These are phyloP conservation scores for Spodoptera littoralis DNA, from an alignment of 2,888 invertebrate species.

Conservation along the genomic window DNA sequence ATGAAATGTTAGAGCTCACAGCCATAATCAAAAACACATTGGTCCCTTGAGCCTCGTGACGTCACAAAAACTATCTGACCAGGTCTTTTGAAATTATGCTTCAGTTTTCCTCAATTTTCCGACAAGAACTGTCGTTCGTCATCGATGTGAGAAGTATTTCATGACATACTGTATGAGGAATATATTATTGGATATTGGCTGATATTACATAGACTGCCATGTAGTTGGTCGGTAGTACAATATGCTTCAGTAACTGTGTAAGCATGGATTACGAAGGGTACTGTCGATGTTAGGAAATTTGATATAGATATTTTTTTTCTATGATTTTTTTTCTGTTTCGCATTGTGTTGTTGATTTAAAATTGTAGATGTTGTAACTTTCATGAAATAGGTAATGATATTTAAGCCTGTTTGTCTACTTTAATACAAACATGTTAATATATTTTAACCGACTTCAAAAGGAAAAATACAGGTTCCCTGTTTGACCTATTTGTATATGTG, in stretches of 20 bases:
- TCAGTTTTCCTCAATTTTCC: slow-evolving; percentile 7
- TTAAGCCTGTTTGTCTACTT: too few relatives aligned
- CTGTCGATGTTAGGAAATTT: too few relatives aligned
- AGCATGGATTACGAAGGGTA: neutral
- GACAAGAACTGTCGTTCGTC: slow-evolving; percentile 6
- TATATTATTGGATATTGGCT: slow-evolving; percentile 3
- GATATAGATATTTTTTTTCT: too few relatives aligned
- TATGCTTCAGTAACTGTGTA: neutral
- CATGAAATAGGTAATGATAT: too few relatives aligned
- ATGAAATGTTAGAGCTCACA: neutral
- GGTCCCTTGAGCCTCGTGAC: too few relatives aligned
- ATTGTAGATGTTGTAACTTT: too few relatives aligned
- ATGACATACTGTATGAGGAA: neutral
- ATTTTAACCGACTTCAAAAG: too few relatives aligned
- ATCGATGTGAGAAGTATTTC: slow-evolving; percentile 11
- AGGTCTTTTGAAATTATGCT: slow-evolving; percentile 6
- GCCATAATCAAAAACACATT: neutral
- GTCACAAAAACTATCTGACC: slow-evolving; percentile 1
- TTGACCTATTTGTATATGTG: too few relatives aligned
- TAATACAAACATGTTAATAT: too few relatives aligned
- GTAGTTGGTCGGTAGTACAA: neutral
- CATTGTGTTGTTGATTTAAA: too few relatives aligned
- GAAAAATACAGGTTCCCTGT: too few relatives aligned
- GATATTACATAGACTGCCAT: neutral
- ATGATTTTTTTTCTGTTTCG: too few relatives aligned